These are phyloP conservation scores for Macrobrachium rosenbergii DNA, from an alignment of 1,140 invertebrate genomes.

Conservation along the genomic window DNA sequence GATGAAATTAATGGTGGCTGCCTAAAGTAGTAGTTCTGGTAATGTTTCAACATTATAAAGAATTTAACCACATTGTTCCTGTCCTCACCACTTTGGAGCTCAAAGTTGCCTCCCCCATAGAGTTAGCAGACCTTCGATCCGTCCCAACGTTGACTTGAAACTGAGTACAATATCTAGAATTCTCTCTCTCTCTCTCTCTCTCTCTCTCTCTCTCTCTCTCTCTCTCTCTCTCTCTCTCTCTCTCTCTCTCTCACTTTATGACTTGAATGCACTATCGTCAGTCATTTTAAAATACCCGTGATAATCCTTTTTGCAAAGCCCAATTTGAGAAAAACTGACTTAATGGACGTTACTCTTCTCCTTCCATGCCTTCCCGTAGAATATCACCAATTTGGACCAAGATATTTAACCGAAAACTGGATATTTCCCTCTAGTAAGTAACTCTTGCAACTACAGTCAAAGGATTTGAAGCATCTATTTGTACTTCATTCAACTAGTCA, in stretches of 20 bases:
- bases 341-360: neutral
- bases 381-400: constrained; percentile 45
- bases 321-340: neutral
- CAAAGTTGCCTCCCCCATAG: no score
- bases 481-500: neutral
- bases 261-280: neutral
- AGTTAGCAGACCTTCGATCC: no score
- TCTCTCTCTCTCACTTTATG: constrained; percentile 31
- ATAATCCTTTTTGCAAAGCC: neutral
- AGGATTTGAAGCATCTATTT: neutral
- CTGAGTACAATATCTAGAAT: neutral
- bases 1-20: no score
- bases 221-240: constrained; percentile 41
- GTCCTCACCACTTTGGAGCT: no score
- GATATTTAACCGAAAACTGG: constrained; percentile 43
- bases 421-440: constrained; percentile 42
- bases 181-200: no score
- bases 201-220: constrained; percentile 31
- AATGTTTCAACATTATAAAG: no score
- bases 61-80: no score
- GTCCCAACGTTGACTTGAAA: no score
- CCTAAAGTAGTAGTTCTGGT: no score
- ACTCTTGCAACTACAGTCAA: no score
- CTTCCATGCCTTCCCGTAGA: constrained; percentile 42
- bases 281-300: neutral